Percentiles rank a stretch among this genome's conserved stretches.
phyloP scores from a whole-genome alignment of 2,888 invertebrate species.

The Acronicta alni region DNA sequence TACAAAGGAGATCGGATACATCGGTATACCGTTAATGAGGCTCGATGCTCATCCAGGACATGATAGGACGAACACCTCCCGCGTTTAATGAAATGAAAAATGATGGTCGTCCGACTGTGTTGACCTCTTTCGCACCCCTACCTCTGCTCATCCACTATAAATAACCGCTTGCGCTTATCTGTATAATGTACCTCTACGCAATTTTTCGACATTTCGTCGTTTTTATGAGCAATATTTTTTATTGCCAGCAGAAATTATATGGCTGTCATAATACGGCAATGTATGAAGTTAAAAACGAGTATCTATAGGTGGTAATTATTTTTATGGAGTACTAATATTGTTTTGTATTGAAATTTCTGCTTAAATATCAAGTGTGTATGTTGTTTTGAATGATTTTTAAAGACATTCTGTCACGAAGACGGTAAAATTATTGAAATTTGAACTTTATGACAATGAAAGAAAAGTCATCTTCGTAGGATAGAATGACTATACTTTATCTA shows the following conservation, averaged over 20 bases:
- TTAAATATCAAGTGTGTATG: conserved; percentile 1
- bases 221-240: conserved; percentile 53
- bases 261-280: conserved; percentile 42
- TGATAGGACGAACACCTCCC: conserved; percentile 65
- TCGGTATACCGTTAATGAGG: conserved; percentile 71
- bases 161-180: conserved; percentile 63
- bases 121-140: conserved; percentile 83
- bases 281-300: conserved; percentile 43
- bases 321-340: conserved; percentile 29
- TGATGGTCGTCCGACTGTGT: conserved; percentile 82
- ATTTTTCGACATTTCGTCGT: conserved; percentile 45
- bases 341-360: conserved; percentile 8
- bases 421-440: no score
- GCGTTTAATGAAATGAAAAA: conserved; percentile 85
- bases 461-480: not conserved
- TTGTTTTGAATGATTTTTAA: no score
- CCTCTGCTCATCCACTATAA: conserved; percentile 72
- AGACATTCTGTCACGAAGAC: no score
- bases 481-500: no score
- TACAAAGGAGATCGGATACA: conserved; percentile 59
- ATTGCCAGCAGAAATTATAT: conserved; percentile 46
- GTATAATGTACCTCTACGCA: conserved; percentile 40
- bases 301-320: conserved; percentile 40
- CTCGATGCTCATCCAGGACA: conserved; percentile 79
- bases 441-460: no score